These are phyloP conservation scores for Apostichopus japonicus DNA, from an alignment of 35 echinoderm and acorn worm species.

Conservation along the genomic window DNA sequence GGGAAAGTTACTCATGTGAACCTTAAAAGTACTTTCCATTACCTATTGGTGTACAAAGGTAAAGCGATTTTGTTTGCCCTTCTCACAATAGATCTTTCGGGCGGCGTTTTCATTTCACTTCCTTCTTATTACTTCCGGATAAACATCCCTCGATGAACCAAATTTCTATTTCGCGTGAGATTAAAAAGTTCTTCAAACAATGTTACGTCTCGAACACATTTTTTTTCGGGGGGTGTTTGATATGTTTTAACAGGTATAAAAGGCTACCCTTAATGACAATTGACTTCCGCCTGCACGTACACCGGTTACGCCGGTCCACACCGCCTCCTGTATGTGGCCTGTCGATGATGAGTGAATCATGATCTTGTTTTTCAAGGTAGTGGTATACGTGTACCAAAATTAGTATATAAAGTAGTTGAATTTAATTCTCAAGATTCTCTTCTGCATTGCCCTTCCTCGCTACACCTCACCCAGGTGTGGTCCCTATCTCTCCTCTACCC, in stretches of 20 bases:
- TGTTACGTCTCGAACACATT: slow-evolving; percentile 21
- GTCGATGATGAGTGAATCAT: too few species aligned
- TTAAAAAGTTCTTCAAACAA: slow-evolving; percentile 42
- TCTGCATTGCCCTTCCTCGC: too few species aligned
- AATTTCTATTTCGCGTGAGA: slow-evolving; percentile 48
- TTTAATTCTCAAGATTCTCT: too few species aligned
- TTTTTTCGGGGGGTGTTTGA: background rate
- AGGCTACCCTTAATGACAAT: slow-evolving; percentile 11
- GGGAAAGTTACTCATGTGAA: background rate
- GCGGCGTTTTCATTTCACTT: slow-evolving; percentile 33
- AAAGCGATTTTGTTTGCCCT: slow-evolving; percentile 19
- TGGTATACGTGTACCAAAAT: too few species aligned
- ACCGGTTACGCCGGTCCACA: background rate
- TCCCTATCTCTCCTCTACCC: too few species aligned
- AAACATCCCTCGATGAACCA: slow-evolving; percentile 9
- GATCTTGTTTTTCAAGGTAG: too few species aligned
- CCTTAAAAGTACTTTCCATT: slow-evolving; percentile 22
- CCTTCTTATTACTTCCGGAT: slow-evolving; percentile 37
- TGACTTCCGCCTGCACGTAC: background rate
- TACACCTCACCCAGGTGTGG: too few species aligned
- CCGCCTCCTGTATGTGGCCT: background rate
- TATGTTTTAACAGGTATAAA: background rate
- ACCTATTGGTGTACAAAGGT: slow-evolving; percentile 32
- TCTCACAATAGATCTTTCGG: background rate
- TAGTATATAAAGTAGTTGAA: too few species aligned